Evolutionary conservation across 2,797 vertebrate genomes (phyloP).

Genomic region (Anabacerthia variegaticeps): DNA sequence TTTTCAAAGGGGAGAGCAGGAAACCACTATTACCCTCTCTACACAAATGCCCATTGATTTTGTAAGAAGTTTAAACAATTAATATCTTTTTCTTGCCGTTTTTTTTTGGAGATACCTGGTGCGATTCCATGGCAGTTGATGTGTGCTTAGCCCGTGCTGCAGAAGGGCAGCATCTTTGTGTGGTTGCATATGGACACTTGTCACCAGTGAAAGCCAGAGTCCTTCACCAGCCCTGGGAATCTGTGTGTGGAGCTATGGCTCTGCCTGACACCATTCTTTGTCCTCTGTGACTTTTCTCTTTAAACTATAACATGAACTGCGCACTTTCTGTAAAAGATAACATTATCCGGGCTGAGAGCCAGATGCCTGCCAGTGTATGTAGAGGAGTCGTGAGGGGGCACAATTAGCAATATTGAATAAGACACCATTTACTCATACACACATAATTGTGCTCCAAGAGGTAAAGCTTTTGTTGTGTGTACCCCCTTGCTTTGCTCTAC

Average conservation of each 20-base stretch:
- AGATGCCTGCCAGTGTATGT: not conserved
- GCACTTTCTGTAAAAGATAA: not conserved
- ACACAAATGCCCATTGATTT: not conserved
- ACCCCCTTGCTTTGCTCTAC: not conserved
- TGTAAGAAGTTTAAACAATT: not conserved
- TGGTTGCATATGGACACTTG: rapidly evolving
- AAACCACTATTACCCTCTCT: not conserved
- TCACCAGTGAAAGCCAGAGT: not conserved
- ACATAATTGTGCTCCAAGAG: not conserved
- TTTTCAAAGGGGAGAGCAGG: not conserved
- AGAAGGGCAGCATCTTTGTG: not conserved
- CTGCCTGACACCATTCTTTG: not conserved
- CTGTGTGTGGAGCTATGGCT: rapidly evolving
- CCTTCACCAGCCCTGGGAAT: not conserved
- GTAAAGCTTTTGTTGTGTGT: not conserved
- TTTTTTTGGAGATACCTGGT: not conserved
- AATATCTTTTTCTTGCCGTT: not conserved
- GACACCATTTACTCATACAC: not conserved
- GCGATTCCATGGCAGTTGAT: not conserved
- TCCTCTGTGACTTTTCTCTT: not conserved
- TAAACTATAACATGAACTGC: not conserved
- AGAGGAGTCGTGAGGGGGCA: not conserved
- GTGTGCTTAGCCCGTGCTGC: not conserved
- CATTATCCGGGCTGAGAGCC: not conserved
- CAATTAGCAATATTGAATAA: not conserved